These are phyloP conservation scores for Merluccius polli DNA, from an alignment of 2,797 vertebrate species.

Conservation along the genomic window DNA sequence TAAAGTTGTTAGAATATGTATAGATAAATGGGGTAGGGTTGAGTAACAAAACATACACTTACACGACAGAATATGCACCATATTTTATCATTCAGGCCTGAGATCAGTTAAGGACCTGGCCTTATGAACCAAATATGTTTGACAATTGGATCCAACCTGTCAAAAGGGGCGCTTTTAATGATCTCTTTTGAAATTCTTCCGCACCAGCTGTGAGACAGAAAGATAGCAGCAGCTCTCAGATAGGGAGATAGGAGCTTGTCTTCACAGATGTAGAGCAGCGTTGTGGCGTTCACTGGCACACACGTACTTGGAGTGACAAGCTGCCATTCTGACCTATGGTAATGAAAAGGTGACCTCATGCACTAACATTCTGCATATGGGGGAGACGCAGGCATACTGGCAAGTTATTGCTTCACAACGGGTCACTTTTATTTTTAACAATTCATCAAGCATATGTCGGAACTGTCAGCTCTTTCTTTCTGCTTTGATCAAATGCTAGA, in stretches of 20 bases:
- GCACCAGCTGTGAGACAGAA: not conserved
- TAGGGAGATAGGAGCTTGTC: constrained; percentile 22
- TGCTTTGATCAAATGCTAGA: constrained; percentile 71
- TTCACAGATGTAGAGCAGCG: constrained; percentile 43
- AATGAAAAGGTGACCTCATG: constrained; percentile 68
- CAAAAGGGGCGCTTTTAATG: constrained; percentile 25
- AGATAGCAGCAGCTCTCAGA: constrained; percentile 27
- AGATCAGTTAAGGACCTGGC: not conserved
- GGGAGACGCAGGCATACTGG: constrained; percentile 62
- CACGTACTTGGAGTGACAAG: constrained; percentile 24
- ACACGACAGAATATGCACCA: not conserved
- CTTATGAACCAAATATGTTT: constrained; percentile 20
- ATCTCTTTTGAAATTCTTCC: constrained; percentile 21
- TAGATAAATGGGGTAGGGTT: not conserved
- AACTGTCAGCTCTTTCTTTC: constrained; percentile 63
- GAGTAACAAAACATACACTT: not conserved
- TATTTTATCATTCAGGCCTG: not conserved
- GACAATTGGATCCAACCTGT: constrained; percentile 28
- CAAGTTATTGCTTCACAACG: constrained; percentile 72
- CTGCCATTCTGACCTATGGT: constrained; percentile 28
- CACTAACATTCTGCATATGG: constrained; percentile 60
- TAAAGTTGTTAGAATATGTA: not conserved
- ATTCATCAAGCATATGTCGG: constrained; percentile 76
- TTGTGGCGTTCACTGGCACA: constrained; percentile 36
- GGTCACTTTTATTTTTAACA: constrained; percentile 79